Evolutionary conservation across 2,113 vertebrate species (phyloP), one percentile per base, ranked within the genome.

Genomic region (Cynopterus brachyotis): DNA sequence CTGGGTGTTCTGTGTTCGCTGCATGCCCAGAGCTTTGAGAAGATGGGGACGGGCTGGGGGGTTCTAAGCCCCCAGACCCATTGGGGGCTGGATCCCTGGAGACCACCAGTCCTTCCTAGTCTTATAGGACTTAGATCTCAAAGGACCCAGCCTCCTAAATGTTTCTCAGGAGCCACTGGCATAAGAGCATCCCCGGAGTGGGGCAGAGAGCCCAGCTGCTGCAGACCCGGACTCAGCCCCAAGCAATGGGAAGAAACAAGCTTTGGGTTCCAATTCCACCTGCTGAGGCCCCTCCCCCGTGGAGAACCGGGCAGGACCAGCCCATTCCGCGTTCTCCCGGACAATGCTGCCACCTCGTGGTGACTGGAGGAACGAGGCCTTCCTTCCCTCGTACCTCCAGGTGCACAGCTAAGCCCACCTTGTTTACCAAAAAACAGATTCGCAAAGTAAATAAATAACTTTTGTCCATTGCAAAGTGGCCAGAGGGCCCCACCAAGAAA

Each of bases 321-420:
- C 28, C 35, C 3, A 2, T 3, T 9, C 35, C 3, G 45, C 53
- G 12, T 26, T 83, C 80, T 76, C 67, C 76, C 89, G 35, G 95
- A 62, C 47, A 73, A 94, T 76, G 26, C 97, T 95, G 97, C 32
- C 96, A 95, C 93, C 96, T 94, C 45, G 88, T 80, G 97, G 85
- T 28, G 0, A 0, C 1, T 1, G 0, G 8, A 40, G 53, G 64
- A 95, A 95, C 30, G 80, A 47, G 20, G 28, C 13, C 70, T 32
- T 81, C n/a, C 47, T 53, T n/a, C 47, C 59, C 19, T 35, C 9
- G 17, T 47, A 32, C 53, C 24, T n/a, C 28, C 2, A 12, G 0
- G 5, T 42, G 53, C 20, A 12, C 53, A 20, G 1, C 2, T 22
- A 24, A 80, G 60, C 3, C 2, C 2, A 70, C 32, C 3, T 0